Conservation (phyloP, 2,113 vertebrate species). For the Chionis minor region DNA sequence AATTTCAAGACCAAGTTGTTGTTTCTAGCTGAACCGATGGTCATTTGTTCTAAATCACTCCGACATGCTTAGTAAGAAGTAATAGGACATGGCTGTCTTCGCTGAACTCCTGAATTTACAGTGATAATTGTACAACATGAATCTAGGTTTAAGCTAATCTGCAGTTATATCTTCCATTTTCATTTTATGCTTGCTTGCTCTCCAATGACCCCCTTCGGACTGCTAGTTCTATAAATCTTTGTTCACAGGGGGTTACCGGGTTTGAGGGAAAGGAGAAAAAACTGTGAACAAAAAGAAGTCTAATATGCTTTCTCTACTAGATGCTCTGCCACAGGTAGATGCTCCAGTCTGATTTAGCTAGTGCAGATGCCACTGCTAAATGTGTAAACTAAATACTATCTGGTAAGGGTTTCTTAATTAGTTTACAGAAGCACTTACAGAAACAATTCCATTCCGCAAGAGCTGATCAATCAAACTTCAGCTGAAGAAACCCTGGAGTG, state of each 20-base stretch:
- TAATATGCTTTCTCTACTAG: background rate
- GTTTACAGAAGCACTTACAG: background rate
- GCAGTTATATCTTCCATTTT: slow-evolving; percentile 1
- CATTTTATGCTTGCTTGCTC: background rate
- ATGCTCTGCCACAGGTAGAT: background rate
- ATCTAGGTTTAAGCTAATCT: background rate
- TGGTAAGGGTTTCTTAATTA: background rate
- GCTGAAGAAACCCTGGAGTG: background rate
- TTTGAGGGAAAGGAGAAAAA: background rate
- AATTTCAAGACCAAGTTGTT: background rate
- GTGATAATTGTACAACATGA: background rate
- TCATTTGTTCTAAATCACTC: background rate
- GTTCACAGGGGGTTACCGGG: background rate
- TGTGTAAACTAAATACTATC: background rate
- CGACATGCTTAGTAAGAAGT: background rate
- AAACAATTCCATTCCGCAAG: background rate
- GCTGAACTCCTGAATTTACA: background rate
- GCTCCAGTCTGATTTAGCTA: background rate
- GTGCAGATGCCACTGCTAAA: background rate
- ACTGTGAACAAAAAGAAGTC: background rate
- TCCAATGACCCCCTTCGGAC: background rate
- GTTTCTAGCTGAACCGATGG: background rate
- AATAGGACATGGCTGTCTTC: background rate
- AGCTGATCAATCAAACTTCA: background rate
- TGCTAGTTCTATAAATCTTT: background rate